Base-by-base conservation (phyloP, 2,888 invertebrate genomes). In the Linnaemya vulpina region DNA sequence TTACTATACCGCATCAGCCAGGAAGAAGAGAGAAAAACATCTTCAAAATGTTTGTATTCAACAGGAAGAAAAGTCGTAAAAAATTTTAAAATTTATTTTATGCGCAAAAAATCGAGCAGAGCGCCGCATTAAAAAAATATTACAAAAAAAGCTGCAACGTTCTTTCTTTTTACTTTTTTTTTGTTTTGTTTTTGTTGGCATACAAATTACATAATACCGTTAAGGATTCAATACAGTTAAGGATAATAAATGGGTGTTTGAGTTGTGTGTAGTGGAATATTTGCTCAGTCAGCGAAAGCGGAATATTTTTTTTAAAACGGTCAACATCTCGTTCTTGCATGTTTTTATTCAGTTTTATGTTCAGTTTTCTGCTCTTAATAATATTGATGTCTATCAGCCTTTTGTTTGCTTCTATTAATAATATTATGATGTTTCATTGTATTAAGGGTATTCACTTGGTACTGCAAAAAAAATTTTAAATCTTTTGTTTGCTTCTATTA, bases 311-410 rank as follows among this genome's bases (percentile, higher is more conserved):
- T 75, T 58, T n/a, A 67, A 60, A 25, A 63, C 46, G 75, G 75
- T 43, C 62, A 75, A 62, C 53, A 70, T 20, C 10, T 51, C 43
- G 20, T 68, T 10, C 11, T 60, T 38, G 40, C 20, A 46, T 58
- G 13, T 74, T 74, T 38, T 60, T 46, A 8, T n/a, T 30, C 25
- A 40, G 53, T 68, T 38, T 70, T 30, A 49, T 25, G 38, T 8
- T 15, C 43, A n/a, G n/a, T n/a, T n/a, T n/a, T 58, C 38, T 35
- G 2, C 58, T 70, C 20, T 49, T 25, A 63, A 58, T 63, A 82
- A 63, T 74, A 82, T 76, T 71, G 75, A 82, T 76, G 76, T 30
- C 53, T 53, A 81, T 68, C 63, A 70, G 70, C 17, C 55, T 5
- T 53, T 77, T 74, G 49, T 73, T 73, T 71, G 67, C 51, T 81